These are phyloP conservation scores for Callorhinus ursinus DNA, from an alignment of 2,113 vertebrate genomes.

Conservation along the genomic window DNA sequence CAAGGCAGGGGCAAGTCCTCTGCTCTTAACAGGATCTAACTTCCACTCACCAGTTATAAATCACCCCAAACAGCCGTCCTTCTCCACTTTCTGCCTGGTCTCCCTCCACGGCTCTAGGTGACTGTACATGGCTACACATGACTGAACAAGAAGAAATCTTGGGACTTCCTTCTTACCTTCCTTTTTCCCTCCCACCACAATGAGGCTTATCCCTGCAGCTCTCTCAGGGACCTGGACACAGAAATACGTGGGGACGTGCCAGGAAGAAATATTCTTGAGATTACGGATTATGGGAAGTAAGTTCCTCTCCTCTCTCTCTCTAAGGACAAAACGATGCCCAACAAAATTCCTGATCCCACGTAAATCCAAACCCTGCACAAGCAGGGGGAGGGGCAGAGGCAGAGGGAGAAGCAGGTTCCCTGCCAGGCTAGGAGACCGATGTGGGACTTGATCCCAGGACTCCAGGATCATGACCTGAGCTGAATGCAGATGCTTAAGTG, in stretches of 20 bases:
- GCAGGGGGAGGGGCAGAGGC: background rate
- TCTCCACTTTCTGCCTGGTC: background rate
- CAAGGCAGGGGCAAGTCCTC: background rate
- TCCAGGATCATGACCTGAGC: background rate
- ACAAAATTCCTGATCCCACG: slow-evolving; percentile 31
- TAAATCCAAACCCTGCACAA: slow-evolving; percentile 41
- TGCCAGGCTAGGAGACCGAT: background rate
- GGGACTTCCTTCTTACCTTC: background rate
- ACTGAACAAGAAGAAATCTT: background rate
- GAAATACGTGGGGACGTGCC: background rate
- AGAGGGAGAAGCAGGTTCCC: background rate
- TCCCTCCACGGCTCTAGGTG: background rate
- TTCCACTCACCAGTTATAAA: background rate
- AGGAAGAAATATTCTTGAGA: background rate
- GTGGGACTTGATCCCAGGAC: background rate
- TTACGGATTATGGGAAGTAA: background rate
- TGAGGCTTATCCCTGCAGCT: background rate
- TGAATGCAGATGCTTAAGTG: background rate
- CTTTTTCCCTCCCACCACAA: background rate
- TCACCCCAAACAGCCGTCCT: background rate
- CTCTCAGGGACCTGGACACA: background rate
- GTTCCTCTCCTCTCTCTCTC: background rate
- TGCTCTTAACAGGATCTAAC: background rate
- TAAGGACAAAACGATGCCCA: slow-evolving; percentile 63
- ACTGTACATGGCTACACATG: background rate